Conservation (phyloP, 2,797 vertebrate species). For the Diplodus sargus region DNA sequence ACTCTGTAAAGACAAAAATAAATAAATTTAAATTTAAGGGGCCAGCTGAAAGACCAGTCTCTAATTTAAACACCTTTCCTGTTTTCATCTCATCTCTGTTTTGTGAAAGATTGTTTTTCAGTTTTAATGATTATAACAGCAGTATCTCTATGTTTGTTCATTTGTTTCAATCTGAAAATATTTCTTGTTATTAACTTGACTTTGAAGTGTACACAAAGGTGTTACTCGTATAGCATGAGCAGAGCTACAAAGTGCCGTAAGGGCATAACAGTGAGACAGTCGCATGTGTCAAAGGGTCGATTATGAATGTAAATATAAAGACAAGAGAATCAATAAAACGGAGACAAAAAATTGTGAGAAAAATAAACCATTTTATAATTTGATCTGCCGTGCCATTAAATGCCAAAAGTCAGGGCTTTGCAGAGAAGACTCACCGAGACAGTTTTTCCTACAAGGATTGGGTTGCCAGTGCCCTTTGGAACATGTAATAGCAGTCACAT, state of each 20-base stretch:
- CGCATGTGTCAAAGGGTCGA: neutral
- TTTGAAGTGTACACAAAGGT: no score
- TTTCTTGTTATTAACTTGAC: no score
- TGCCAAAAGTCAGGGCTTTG: conserved; percentile 36
- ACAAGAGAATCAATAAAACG: no score
- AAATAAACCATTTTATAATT: neutral
- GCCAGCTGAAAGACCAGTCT: neutral
- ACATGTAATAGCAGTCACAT: conserved; percentile 57
- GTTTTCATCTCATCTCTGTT: neutral
- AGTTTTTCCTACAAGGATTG: conserved; percentile 26
- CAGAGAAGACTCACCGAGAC: conserved; percentile 1
- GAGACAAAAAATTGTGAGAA: no score
- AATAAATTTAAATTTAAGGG: neutral
- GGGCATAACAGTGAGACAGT: no score
- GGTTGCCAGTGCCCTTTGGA: conserved; percentile 66
- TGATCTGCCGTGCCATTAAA: conserved; percentile 8
- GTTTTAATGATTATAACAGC: neutral
- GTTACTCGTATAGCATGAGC: no score
- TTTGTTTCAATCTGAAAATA: no score
- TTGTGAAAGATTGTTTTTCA: neutral
- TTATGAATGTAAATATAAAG: neutral
- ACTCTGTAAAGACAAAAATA: conserved; percentile 1
- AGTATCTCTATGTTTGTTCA: no score
- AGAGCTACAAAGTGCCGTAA: no score
- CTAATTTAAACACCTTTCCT: neutral